Conservation (phyloP, 1,140 invertebrate species). For the Potamilus streckersoni region DNA sequence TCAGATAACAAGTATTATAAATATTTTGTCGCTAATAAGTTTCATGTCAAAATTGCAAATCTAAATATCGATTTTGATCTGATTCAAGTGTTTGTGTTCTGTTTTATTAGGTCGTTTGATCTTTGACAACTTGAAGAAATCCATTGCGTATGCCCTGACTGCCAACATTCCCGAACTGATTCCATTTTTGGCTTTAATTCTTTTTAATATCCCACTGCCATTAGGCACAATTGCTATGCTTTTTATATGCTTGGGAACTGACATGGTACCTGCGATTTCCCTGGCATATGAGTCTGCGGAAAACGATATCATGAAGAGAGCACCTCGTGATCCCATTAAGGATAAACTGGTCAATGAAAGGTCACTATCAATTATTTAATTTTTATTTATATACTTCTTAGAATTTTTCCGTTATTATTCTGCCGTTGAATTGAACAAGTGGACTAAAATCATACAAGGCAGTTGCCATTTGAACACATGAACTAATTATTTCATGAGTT, state of each 20-base stretch:
- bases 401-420: too few species aligned
- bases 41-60: too few species aligned
- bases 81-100: constrained; percentile 6
- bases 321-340: constrained; percentile 90
- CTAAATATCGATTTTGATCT: too few species aligned
- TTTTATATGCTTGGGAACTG: constrained; percentile 99
- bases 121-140: constrained; percentile 99
- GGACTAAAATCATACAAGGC: too few species aligned
- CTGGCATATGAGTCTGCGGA: constrained; percentile 97
- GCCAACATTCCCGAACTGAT: constrained; percentile 99
- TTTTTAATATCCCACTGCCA: constrained; percentile 96
- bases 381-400: too few species aligned
- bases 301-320: constrained; percentile 98
- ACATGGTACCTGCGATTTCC: constrained; percentile 99
- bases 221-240: constrained; percentile 99
- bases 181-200: constrained; percentile 98
- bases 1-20: too few species aligned
- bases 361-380: constrained; percentile 19
- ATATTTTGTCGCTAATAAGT: too few species aligned
- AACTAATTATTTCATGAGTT: not conserved
- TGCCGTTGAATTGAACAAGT: too few species aligned
- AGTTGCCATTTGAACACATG: not conserved
- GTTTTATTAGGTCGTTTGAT: constrained; percentile 81
- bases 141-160: constrained; percentile 98
- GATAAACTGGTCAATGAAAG: constrained; percentile 97